Percentiles rank a stretch among this genome's conserved stretches.
phyloP scores from a whole-genome alignment of 1,140 invertebrate species.

The Drosophila malerkotliana region DNA sequence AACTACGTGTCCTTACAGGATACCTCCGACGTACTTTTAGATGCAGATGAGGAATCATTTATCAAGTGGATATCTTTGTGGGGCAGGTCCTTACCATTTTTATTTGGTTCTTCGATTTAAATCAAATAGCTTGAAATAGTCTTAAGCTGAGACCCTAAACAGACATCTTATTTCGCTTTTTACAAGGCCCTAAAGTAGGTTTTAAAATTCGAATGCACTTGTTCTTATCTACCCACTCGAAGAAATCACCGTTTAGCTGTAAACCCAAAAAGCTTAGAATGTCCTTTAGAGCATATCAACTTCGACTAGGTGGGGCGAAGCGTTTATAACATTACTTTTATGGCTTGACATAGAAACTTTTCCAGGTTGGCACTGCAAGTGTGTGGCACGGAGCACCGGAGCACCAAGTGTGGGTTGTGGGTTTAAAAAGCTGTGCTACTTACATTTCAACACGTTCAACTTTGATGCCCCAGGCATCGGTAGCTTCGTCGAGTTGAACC shows the following conservation, averaged over 20 bases:
- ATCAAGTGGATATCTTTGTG: too few relatives aligned
- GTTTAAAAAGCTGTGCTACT: conserved; percentile 84
- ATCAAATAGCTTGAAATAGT: not conserved
- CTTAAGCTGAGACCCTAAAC: not conserved
- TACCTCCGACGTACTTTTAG: not conserved
- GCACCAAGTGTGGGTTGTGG: not conserved
- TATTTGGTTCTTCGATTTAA: not conserved
- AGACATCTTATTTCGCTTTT: not conserved
- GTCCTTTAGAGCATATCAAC: conserved; percentile 31
- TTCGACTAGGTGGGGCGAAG: conserved; percentile 35
- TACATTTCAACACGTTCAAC: conserved; percentile 98
- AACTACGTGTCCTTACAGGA: not conserved
- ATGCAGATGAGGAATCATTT: too few relatives aligned
- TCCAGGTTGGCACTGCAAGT: conserved; percentile 29
- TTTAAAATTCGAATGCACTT: conserved; percentile 9
- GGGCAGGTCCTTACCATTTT: too few relatives aligned
- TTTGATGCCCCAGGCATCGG: conserved; percentile 98
- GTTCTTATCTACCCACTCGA: conserved; percentile 16
- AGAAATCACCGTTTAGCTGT: conserved; percentile 17
- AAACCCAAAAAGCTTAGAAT: conserved; percentile 10
- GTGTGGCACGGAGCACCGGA: conserved; percentile 10
- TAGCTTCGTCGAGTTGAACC: conserved; percentile 93
- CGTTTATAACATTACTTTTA: conserved; percentile 58
- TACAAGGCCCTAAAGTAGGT: not conserved
- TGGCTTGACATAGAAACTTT: conserved; percentile 74